Evolutionary conservation across 2,797 vertebrate genomes (phyloP).

Genomic region (Oreochromis mossambicus): DNA sequence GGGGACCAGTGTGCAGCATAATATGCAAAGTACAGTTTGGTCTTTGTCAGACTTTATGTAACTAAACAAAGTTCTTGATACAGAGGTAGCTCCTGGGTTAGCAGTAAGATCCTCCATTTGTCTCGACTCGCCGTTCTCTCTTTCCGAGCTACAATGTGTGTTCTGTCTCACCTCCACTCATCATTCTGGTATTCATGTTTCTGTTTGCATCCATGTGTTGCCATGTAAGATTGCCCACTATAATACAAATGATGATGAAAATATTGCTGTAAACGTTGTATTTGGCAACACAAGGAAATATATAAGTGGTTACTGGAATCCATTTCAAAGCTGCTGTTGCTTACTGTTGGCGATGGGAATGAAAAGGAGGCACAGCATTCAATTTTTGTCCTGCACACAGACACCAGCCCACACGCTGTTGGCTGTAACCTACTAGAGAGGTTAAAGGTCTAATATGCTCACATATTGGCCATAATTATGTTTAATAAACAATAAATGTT

Average conservation of each 20-base stretch:
- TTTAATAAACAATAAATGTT: not conserved
- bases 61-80: not conserved
- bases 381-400: not conserved
- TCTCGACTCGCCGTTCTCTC: not conserved
- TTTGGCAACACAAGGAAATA: not conserved
- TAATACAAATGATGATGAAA: not conserved
- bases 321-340: not conserved
- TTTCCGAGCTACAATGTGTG: not conserved
- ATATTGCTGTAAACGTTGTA: not conserved
- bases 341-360: not conserved
- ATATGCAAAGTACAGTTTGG: not conserved
- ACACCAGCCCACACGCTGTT: not conserved
- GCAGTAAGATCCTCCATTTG: not conserved
- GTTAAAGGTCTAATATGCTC: not conserved
- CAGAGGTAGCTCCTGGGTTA: not conserved
- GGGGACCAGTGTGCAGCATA: not conserved
- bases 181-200: not conserved
- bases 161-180: not conserved
- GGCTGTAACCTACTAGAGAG: not conserved
- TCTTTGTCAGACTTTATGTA: not conserved
- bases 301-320: not conserved
- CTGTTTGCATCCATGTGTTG: not conserved
- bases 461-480: not conserved
- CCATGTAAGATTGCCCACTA: not conserved
- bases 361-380: not conserved